Conservation (phyloP, 2,113 vertebrate genomes). For the Trichechus manatus region DNA sequence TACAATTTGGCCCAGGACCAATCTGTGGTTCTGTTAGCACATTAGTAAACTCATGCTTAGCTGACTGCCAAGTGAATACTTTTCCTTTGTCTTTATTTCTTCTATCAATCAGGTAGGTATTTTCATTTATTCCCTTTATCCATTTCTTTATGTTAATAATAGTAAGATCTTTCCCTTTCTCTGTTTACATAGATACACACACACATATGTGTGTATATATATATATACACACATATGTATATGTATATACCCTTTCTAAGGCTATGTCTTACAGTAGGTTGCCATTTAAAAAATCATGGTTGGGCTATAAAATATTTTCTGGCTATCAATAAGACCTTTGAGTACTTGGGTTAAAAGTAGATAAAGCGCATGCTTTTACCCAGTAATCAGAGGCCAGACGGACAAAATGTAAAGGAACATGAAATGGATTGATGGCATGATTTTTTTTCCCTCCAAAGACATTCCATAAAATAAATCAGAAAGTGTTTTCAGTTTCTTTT, state of each 20-base stretch:
- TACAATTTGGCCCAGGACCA: background rate
- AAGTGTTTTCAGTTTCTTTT: background rate
- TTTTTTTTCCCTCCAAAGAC: background rate
- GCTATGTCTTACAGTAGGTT: background rate
- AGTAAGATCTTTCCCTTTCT: background rate
- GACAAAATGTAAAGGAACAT: background rate
- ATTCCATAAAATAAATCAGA: background rate
- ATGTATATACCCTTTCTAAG: background rate
- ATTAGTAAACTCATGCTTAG: background rate
- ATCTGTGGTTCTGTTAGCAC: background rate
- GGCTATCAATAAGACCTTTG: background rate
- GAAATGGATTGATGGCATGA: background rate
- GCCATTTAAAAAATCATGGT: background rate
- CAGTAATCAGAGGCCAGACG: background rate
- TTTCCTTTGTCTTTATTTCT: background rate
- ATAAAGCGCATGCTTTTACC: background rate
- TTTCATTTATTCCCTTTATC: background rate
- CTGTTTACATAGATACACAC: background rate
- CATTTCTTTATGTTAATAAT: slow-evolving; percentile 13
- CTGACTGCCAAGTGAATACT: background rate
- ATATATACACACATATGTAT: too few relatives aligned
- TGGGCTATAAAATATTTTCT: background rate
- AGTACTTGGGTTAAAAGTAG: background rate
- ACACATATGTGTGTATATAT: too few relatives aligned
- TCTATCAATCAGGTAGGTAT: background rate